phyloP scores from a whole-genome alignment of 2,113 vertebrate species.

The Ornithorhynchus anatinus region DNA sequence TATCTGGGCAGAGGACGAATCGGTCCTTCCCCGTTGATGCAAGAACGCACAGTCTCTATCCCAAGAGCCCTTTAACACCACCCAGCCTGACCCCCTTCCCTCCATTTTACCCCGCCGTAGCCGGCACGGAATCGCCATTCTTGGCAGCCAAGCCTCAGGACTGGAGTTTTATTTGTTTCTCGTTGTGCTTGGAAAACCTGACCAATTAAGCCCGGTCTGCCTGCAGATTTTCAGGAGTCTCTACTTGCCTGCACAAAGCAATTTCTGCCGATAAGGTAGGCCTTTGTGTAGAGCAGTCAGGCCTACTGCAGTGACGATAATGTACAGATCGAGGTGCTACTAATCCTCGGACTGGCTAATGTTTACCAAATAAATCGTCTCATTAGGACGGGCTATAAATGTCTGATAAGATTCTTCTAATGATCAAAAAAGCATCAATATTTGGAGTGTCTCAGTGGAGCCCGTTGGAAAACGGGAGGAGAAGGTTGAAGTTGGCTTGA shows the following conservation, averaged over 20 bases:
- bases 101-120: not conserved
- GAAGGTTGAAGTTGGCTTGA: not conserved
- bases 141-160: conserved; percentile 19
- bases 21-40: conserved; percentile 2
- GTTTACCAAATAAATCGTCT: conserved; percentile 61
- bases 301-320: not conserved
- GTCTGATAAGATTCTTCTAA: conserved; percentile 53
- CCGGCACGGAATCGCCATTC: not conserved
- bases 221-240: conserved; percentile 53
- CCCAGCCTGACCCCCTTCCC: not conserved
- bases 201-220: conserved; percentile 36
- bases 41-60: not conserved
- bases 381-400: conserved; percentile 61
- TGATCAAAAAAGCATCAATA: conserved; percentile 46
- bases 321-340: conserved; percentile 23
- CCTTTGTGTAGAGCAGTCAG: not conserved
- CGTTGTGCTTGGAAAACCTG: not conserved
- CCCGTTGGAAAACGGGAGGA: conserved; percentile 13
- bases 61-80: not conserved
- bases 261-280: conserved; percentile 36
- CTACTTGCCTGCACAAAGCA: not conserved
- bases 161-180: conserved; percentile 10
- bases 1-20: not conserved
- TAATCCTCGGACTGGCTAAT: conserved; percentile 32
- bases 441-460: conserved; percentile 38